These are phyloP conservation scores for Lonchura striata DNA, from an alignment of 2,113 vertebrate genomes.

Conservation along the genomic window DNA sequence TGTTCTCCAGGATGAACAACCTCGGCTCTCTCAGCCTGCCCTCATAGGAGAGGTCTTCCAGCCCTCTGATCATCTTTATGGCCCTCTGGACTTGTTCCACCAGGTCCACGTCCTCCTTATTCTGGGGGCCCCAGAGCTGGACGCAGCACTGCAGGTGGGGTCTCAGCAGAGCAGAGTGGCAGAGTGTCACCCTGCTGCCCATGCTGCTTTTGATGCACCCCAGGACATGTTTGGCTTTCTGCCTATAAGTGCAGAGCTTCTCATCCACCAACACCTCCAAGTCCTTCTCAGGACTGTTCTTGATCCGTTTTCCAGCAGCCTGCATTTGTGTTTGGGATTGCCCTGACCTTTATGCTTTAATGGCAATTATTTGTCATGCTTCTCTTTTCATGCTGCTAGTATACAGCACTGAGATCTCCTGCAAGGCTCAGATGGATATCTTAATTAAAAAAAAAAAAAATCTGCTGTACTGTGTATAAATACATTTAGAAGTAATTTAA, in stretches of 20 bases:
- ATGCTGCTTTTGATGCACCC: neutral
- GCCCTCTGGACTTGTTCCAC: neutral
- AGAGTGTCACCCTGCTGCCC: neutral
- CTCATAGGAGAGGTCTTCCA: neutral
- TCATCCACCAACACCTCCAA: neutral
- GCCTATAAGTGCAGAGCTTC: neutral
- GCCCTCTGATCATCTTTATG: neutral
- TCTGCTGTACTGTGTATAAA: neutral
- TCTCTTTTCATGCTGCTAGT: neutral
- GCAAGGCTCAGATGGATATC: neutral
- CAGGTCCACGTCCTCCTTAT: neutral
- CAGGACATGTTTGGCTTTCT: neutral
- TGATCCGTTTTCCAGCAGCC: neutral
- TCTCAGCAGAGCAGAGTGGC: neutral
- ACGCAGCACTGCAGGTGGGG: neutral
- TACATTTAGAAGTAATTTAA: conserved; percentile 23
- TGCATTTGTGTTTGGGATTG: neutral
- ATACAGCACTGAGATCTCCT: neutral
- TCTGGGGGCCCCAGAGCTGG: neutral
- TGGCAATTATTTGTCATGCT: neutral
- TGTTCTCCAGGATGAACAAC: neutral
- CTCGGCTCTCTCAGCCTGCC: neutral
- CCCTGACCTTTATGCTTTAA: neutral
- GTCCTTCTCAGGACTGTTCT: neutral
- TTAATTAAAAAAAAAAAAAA: neutral